A percentile compares a stretch with the other conserved stretches of the same genome.
Evolutionary conservation across 2,113 vertebrate species (phyloP).

Genomic region (Dasyornis broadbenti): DNA sequence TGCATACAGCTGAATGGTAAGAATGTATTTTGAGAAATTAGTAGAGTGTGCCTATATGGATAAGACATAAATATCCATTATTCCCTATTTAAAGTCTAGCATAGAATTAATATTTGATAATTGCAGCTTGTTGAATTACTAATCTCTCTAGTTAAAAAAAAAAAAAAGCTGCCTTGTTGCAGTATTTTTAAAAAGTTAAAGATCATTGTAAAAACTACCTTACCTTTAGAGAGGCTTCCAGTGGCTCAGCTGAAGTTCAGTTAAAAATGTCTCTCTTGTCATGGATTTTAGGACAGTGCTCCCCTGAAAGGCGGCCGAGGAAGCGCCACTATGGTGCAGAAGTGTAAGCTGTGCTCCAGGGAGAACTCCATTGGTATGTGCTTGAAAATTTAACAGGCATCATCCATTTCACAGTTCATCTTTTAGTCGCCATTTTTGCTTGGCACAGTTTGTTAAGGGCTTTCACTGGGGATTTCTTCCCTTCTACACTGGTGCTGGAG

Average conservation of each 20-base stretch:
- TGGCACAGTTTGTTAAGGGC: background rate
- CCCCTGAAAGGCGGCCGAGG: slow-evolving; percentile 93
- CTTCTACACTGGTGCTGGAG: background rate
- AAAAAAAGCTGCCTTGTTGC: background rate
- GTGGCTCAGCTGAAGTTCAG: background rate
- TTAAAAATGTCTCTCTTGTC: background rate
- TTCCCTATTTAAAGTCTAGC: background rate
- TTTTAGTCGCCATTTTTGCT: background rate
- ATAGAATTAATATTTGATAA: background rate
- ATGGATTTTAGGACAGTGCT: slow-evolving; percentile 80
- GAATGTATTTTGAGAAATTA: background rate
- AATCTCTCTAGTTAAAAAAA: background rate
- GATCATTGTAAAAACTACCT: background rate
- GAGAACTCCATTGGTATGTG: slow-evolving; percentile 93
- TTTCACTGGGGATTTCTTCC: background rate
- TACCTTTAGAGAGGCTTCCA: background rate
- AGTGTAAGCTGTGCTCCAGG: slow-evolving; percentile 94
- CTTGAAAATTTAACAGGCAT: background rate
- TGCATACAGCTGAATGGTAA: background rate
- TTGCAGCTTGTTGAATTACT: background rate
- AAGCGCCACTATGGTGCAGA: slow-evolving; percentile 95
- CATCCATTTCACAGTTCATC: background rate
- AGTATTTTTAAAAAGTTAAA: background rate
- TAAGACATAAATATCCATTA: background rate
- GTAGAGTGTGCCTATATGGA: background rate